Conservation (phyloP, 2,113 vertebrate genomes). For the Alosa alosa region DNA sequence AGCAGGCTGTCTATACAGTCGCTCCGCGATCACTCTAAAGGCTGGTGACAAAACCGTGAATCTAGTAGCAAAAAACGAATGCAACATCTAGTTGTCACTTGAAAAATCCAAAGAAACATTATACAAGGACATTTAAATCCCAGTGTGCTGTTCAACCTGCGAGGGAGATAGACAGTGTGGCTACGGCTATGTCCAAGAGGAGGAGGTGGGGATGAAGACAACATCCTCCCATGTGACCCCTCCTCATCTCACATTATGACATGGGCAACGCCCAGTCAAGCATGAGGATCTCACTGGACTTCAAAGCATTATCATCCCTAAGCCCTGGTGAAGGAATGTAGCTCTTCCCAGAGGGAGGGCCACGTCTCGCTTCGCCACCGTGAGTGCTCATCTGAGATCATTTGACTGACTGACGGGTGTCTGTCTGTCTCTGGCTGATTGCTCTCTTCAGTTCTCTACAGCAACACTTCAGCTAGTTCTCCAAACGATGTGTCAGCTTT, state of each 20-base stretch:
- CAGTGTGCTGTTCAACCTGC: no score
- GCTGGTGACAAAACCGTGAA: not conserved
- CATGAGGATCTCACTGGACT: constrained; percentile 10
- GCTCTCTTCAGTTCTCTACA: not conserved
- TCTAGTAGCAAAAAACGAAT: not conserved
- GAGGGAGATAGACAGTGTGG: no score
- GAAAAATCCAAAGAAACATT: not conserved
- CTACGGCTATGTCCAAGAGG: no score
- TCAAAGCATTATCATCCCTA: not conserved
- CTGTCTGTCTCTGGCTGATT: not conserved
- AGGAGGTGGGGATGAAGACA: no score
- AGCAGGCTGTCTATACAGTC: not conserved
- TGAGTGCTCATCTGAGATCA: not conserved
- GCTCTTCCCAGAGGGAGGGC: not conserved
- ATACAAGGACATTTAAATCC: not conserved
- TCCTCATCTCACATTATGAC: not conserved
- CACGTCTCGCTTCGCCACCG: not conserved
- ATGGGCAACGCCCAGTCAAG: not conserved
- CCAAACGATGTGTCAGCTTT: not conserved
- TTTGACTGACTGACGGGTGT: not conserved
- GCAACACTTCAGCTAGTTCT: not conserved
- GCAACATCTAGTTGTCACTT: not conserved
- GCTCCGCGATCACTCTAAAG: not conserved
- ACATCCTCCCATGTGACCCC: not conserved
- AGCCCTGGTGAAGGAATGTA: not conserved